Conservation (phyloP, 2,888 invertebrate genomes). For the Colostygia pectinataria region DNA sequence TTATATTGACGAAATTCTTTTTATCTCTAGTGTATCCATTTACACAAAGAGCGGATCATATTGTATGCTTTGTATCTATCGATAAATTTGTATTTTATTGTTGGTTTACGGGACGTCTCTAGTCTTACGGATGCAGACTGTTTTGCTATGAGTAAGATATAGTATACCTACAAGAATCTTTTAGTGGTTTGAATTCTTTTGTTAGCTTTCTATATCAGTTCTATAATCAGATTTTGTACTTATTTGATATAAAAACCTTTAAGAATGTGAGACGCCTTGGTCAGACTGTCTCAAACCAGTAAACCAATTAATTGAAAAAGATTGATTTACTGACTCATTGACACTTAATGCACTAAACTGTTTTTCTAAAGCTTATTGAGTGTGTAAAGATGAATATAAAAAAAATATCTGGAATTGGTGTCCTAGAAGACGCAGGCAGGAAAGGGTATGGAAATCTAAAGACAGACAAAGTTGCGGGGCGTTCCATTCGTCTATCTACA, state of each 20-base stretch:
- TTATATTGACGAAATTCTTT: slow-evolving; percentile 68
- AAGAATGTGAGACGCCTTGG: too few species aligned
- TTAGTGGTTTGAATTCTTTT: slow-evolving; percentile 4
- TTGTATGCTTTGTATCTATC: slow-evolving; percentile 30
- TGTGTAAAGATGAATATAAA: too few species aligned
- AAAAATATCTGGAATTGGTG: too few species aligned
- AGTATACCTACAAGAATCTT: slow-evolving; percentile 2
- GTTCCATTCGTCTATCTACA: too few species aligned
- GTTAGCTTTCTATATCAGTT: neutral
- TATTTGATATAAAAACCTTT: neutral
- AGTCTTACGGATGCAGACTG: slow-evolving; percentile 15
- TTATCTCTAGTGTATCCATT: slow-evolving; percentile 56
- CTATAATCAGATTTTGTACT: neutral
- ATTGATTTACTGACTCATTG: too few species aligned
- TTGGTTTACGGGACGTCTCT: slow-evolving; percentile 25
- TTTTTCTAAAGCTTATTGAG: too few species aligned
- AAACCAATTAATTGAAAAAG: too few species aligned
- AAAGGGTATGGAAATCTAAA: too few species aligned
- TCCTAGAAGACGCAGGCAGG: too few species aligned
- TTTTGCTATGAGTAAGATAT: slow-evolving; percentile 6
- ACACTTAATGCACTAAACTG: too few species aligned
- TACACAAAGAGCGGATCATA: slow-evolving; percentile 47
- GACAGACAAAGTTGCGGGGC: too few species aligned
- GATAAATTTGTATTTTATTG: slow-evolving; percentile 27
- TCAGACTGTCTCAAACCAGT: too few species aligned